Conservation (phyloP, 2,113 vertebrate genomes). For the Dicaeum eximium region DNA sequence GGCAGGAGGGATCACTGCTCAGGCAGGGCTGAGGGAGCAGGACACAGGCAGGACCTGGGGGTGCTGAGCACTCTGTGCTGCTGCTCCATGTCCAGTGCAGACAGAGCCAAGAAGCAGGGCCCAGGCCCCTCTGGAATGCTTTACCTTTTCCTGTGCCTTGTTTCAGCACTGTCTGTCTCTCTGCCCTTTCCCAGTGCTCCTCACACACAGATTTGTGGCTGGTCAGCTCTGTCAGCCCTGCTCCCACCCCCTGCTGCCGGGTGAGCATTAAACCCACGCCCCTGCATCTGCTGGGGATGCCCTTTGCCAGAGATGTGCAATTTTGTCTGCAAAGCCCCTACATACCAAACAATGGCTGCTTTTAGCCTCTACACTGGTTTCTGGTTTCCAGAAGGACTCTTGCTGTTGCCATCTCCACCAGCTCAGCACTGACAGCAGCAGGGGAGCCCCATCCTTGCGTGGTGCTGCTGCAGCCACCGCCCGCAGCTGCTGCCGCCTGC, state of each 20-base stretch:
- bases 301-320: neutral
- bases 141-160: neutral
- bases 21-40: neutral
- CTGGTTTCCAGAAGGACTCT: neutral
- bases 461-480: rapidly evolving
- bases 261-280: rapidly evolving
- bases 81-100: neutral
- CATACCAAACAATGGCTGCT: neutral
- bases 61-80: neutral
- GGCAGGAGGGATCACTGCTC: neutral
- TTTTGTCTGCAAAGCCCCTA: neutral
- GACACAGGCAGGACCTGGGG: neutral
- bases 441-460: neutral
- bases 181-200: neutral
- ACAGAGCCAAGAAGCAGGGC: neutral
- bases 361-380: neutral
- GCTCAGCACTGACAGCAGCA: neutral
- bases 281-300: neutral
- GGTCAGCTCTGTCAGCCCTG: neutral
- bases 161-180: neutral
- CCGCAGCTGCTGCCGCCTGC: neutral
- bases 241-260: neutral
- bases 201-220: neutral
- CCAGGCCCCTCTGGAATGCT: neutral
- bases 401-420: neutral